phyloP scores from a whole-genome alignment of 2,888 invertebrate genomes.

The Fragum whitleyi region DNA sequence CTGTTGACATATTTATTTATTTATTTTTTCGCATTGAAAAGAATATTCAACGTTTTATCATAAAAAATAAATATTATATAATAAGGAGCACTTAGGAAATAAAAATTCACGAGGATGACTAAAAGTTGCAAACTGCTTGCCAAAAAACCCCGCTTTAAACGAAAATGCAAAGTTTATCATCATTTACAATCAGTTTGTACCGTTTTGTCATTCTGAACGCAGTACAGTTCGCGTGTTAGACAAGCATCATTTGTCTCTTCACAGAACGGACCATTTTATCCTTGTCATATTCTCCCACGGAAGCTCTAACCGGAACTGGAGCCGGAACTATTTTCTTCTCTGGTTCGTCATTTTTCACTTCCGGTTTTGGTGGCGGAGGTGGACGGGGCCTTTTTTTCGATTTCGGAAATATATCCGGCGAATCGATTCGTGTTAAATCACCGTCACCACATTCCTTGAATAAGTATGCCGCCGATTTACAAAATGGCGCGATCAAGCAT shows the following conservation, averaged over 20 bases:
- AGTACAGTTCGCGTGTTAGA: too few relatives aligned
- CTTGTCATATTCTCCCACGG: constrained; percentile 9
- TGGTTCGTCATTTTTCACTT: constrained; percentile 2
- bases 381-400: constrained; percentile 19
- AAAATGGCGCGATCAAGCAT: constrained; percentile 31
- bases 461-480: constrained; percentile 32
- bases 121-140: too few relatives aligned
- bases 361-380: constrained; percentile 9
- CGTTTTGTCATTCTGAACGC: too few relatives aligned
- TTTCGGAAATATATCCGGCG: constrained; percentile 49
- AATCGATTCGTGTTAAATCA: constrained; percentile 21
- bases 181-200: too few relatives aligned
- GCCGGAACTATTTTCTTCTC: constrained; percentile 17
- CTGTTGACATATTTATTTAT: too few relatives aligned
- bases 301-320: constrained; percentile 10
- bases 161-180: too few relatives aligned
- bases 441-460: constrained; percentile 45
- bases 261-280: constrained; percentile 18
- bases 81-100: too few relatives aligned
- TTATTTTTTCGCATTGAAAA: too few relatives aligned
- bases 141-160: too few relatives aligned
- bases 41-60: too few relatives aligned
- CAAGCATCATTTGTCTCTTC: constrained; percentile 13
- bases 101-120: too few relatives aligned
- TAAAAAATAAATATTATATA: too few relatives aligned